A percentile compares a stretch with the other conserved stretches of the same genome.
Conservation (phyloP, 2,797 vertebrate species). For the Poecilia gillii region DNA sequence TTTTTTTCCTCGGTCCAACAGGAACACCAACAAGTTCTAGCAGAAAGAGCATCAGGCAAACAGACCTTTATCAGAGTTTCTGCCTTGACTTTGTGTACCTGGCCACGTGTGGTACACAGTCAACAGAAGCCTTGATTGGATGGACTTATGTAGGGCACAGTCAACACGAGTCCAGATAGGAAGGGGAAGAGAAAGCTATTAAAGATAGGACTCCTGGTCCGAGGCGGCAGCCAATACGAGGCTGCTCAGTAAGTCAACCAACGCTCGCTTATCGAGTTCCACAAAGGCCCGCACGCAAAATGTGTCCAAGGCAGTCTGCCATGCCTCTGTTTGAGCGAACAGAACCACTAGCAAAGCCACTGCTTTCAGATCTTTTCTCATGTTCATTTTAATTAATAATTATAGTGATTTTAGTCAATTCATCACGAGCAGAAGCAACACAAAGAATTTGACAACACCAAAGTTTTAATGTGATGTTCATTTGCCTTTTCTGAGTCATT, state of each 20-base stretch:
- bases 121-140: slow-evolving; percentile 53
- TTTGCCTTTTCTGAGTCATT: not conserved
- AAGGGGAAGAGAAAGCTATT: slow-evolving; percentile 61
- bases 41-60: slow-evolving; percentile 30
- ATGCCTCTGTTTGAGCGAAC: slow-evolving; percentile 38
- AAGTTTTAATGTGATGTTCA: not conserved
- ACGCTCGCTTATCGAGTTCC: slow-evolving; percentile 60
- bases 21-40: slow-evolving; percentile 4
- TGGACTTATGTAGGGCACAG: slow-evolving; percentile 41
- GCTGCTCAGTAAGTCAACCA: slow-evolving; percentile 64
- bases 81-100: slow-evolving; percentile 17
- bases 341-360: not conserved
- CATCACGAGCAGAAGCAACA: not conserved
- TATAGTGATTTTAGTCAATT: not conserved
- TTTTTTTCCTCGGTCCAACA: slow-evolving; percentile 6
- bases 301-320: slow-evolving; percentile 25
- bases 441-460: not conserved
- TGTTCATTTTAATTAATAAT: slow-evolving; percentile 7
- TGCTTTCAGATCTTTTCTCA: not conserved
- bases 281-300: slow-evolving; percentile 23
- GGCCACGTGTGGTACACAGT: slow-evolving; percentile 35
- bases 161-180: slow-evolving; percentile 55
- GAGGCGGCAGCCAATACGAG: slow-evolving; percentile 46
- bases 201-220: slow-evolving; percentile 61
- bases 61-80: slow-evolving; percentile 30